Conservation (phyloP, 2,113 vertebrate species). For the Oxyruncus cristatus region DNA sequence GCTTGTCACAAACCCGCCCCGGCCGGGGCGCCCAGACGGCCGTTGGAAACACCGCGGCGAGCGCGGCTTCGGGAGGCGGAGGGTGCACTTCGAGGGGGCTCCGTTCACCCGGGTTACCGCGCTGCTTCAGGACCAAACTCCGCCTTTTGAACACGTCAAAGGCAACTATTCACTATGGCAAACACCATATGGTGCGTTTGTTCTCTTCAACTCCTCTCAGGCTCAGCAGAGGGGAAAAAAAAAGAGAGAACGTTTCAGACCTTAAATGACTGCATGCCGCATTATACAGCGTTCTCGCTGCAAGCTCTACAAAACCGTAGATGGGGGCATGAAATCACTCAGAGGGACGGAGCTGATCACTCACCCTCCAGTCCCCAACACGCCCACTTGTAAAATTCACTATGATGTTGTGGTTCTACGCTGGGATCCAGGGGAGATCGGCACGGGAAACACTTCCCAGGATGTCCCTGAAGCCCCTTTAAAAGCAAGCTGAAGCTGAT, state of each 20-base stretch:
- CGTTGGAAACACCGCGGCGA: not conserved
- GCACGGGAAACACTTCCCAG: not conserved
- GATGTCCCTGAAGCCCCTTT: not conserved
- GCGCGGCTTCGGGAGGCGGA: fast-evolving
- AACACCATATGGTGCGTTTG: not conserved
- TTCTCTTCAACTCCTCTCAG: not conserved
- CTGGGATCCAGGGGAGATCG: not conserved
- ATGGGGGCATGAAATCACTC: not conserved
- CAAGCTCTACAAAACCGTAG: not conserved
- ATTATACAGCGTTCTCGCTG: fast-evolving
- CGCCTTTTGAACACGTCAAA: not conserved
- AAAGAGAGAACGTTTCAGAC: not conserved
- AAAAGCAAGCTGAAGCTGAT: not conserved
- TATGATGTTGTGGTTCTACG: fast-evolving
- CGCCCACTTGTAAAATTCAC: too few species aligned
- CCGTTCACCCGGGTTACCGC: not conserved
- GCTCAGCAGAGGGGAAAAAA: not conserved
- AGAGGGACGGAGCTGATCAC: not conserved
- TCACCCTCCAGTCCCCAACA: not conserved
- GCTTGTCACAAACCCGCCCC: not conserved
- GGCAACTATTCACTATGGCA: not conserved
- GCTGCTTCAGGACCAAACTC: not conserved
- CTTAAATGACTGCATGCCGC: not conserved
- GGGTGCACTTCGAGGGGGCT: not conserved
- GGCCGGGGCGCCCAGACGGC: not conserved